Evolutionary conservation across 1,140 invertebrate species (phyloP).

Genomic region (Lepidurus couesii): DNA sequence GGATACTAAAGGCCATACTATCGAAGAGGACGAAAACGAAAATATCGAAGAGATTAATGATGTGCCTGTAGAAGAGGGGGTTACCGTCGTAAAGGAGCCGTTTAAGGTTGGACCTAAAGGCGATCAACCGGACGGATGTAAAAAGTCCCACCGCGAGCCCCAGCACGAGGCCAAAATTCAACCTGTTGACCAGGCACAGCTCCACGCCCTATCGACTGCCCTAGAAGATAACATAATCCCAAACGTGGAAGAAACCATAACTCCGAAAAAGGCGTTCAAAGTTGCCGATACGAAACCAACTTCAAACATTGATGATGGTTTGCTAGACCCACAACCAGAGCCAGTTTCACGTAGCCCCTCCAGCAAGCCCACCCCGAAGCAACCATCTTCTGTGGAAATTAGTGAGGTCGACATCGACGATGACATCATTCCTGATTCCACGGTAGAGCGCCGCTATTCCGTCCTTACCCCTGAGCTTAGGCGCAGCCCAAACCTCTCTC

Average conservation of each 20-base stretch:
- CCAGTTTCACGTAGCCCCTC: neutral
- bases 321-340: neutral
- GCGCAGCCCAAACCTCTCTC: neutral
- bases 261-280: constrained; percentile 1
- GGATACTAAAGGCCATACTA: neutral
- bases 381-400: neutral
- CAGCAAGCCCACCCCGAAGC: neutral
- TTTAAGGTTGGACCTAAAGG: neutral
- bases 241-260: neutral
- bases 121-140: neutral
- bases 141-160: neutral
- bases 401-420: constrained; percentile 8
- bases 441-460: constrained; percentile 22
- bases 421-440: neutral
- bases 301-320: neutral
- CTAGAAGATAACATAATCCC: constrained; percentile 4
- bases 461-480: constrained; percentile 23
- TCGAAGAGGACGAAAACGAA: neutral
- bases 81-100: neutral
- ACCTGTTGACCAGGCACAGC: neutral
- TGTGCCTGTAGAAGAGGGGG: neutral
- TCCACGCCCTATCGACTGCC: neutral
- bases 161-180: neutral
- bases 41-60: neutral
- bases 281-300: neutral